phyloP scores from a whole-genome alignment of 2,797 vertebrate genomes.

The Valencia hispanica region DNA sequence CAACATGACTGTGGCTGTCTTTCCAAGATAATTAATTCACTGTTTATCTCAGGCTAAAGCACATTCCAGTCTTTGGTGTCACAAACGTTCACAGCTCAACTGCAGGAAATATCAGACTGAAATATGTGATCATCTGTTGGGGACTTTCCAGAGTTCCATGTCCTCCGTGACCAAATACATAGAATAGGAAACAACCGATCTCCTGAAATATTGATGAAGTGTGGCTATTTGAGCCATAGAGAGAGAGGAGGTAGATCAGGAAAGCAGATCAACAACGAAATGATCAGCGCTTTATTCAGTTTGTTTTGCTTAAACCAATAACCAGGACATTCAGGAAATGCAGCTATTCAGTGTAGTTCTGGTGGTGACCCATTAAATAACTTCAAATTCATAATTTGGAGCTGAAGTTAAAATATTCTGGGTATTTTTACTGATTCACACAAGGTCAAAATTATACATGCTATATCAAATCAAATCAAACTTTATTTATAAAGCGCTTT shows the following conservation, averaged over 20 bases:
- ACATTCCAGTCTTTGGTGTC: constrained; percentile 33
- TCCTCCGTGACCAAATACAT: constrained; percentile 31
- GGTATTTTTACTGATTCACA: neutral
- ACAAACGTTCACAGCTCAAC: constrained; percentile 22
- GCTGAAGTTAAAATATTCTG: neutral
- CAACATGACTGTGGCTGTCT: neutral
- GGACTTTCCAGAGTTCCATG: constrained; percentile 37
- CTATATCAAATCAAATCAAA: neutral
- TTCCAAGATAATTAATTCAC: constrained; percentile 29
- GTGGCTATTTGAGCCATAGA: neutral
- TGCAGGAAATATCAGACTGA: constrained; percentile 57
- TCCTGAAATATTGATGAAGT: constrained; percentile 7
- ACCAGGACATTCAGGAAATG: no score
- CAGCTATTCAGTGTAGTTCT: neutral
- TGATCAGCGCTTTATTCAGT: neutral
- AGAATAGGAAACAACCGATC: constrained; percentile 6
- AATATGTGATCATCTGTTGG: constrained; percentile 33
- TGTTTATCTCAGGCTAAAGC: constrained; percentile 20
- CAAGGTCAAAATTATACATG: neutral
- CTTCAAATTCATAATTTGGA: neutral
- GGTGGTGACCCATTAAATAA: neutral
- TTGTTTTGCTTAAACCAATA: neutral
- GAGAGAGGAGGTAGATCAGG: constrained; percentile 5
- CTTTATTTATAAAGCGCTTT: no score
- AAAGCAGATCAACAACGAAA: constrained; percentile 1